Evolutionary conservation across 2,113 vertebrate species (phyloP).

Genomic region (Echinops telfairi): DNA sequence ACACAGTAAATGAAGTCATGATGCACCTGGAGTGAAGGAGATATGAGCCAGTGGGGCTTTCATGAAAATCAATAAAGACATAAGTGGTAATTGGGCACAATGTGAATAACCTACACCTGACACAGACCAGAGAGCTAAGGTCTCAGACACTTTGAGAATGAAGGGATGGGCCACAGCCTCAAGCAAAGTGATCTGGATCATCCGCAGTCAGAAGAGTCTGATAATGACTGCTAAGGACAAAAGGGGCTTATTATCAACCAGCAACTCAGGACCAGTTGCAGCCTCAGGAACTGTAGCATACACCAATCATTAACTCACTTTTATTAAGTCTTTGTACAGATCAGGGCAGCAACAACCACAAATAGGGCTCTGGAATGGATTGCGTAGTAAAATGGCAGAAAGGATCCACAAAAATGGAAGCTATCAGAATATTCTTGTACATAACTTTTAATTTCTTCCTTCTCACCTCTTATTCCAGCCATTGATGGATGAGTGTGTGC

Average conservation of each 20-base stretch:
- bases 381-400: neutral
- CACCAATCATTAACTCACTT: too few species aligned
- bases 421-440: neutral
- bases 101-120: neutral
- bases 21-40: too few species aligned
- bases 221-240: neutral
- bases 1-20: too few species aligned
- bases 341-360: neutral
- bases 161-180: neutral
- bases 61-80: too few species aligned
- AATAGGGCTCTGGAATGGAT: neutral
- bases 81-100: too few species aligned
- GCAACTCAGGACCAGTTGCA: neutral
- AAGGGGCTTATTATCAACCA: neutral
- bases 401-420: neutral
- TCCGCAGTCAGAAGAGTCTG: fast-evolving
- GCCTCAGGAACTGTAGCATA: neutral
- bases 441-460: neutral
- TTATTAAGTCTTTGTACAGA: neutral
- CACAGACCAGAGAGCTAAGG: neutral
- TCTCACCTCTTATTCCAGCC: neutral
- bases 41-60: too few species aligned
- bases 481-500: neutral
- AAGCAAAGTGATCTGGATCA: neutral
- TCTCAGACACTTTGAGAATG: neutral